A percentile compares a stretch with the other conserved stretches of the same genome.
phyloP scores from a whole-genome alignment of 1,140 invertebrate genomes.

The Caerostris extrusa region DNA sequence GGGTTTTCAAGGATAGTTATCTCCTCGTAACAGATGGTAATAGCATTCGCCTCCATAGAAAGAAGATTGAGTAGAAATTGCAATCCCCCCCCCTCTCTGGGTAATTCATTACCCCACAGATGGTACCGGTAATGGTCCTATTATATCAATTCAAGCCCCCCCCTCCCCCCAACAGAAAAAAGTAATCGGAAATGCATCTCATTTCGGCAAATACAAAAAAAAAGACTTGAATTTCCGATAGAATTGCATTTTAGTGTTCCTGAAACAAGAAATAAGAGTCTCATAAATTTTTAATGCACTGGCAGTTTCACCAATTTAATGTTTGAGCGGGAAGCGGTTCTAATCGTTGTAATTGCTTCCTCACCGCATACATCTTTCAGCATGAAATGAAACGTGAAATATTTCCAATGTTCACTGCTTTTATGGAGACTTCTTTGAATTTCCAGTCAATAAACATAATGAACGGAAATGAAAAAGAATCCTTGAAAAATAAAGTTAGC shows the following conservation, averaged over 20 bases:
- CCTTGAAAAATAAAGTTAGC: too few relatives aligned
- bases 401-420: not conserved
- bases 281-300: constrained; percentile 12
- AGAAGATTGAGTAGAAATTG: constrained; percentile 69
- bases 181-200: constrained; percentile 31
- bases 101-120: constrained; percentile 62
- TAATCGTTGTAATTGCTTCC: constrained; percentile 16
- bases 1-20: constrained; percentile 10
- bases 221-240: not conserved
- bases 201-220: not conserved
- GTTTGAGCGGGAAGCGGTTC: not conserved
- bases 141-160: constrained; percentile 32
- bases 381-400: not conserved
- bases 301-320: constrained; percentile 8
- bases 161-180: not conserved
- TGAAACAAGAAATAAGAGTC: constrained; percentile 3
- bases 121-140: constrained; percentile 49
- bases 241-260: constrained; percentile 14
- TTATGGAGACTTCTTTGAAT: not conserved
- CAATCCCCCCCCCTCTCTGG: not conserved
- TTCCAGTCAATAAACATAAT: not conserved
- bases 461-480: not conserved
- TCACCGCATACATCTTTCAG: not conserved
- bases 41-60: constrained; percentile 44
- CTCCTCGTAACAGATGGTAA: constrained; percentile 62